A percentile compares a stretch with the other conserved stretches of the same genome.
Conservation (phyloP, 37 sponge, comb jelly and placozoan species). For the Bolinopsis microptera region DNA sequence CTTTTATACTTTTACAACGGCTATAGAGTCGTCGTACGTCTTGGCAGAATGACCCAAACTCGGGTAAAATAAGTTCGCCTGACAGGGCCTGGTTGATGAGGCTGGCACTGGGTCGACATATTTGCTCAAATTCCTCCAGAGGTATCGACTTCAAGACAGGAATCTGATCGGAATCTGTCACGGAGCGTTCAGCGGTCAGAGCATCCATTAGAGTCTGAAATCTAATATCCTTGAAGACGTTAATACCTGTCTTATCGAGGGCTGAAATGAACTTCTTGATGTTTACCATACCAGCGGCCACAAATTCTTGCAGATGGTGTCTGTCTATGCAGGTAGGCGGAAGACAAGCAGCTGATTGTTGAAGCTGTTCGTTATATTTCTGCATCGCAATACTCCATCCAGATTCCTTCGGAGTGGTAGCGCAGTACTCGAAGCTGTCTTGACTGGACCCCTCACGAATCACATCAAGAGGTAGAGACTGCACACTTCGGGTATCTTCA, state of each 20-base stretch:
- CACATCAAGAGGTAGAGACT: neutral
- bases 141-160: neutral
- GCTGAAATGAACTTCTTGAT: constrained; percentile 1
- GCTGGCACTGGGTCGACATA: constrained; percentile 11
- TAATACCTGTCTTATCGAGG: constrained; percentile 10
- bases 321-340: neutral
- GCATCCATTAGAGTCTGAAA: neutral
- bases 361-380: neutral
- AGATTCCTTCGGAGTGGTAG: neutral
- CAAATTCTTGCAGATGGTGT: neutral
- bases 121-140: neutral
- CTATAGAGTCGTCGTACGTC: constrained; percentile 58
- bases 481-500: constrained; percentile 1
- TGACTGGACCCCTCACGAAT: neutral
- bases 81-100: constrained; percentile 5
- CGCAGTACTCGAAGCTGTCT: neutral
- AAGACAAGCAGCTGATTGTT: neutral
- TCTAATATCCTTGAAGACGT: neutral
- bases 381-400: neutral
- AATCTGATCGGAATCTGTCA: neutral
- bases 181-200: neutral
- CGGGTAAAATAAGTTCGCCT: constrained; percentile 68
- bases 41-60: constrained; percentile 65
- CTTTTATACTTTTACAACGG: constrained; percentile 6
- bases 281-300: neutral